Conservation (phyloP, 2,797 vertebrate species). For the Amazona ochrocephala region DNA sequence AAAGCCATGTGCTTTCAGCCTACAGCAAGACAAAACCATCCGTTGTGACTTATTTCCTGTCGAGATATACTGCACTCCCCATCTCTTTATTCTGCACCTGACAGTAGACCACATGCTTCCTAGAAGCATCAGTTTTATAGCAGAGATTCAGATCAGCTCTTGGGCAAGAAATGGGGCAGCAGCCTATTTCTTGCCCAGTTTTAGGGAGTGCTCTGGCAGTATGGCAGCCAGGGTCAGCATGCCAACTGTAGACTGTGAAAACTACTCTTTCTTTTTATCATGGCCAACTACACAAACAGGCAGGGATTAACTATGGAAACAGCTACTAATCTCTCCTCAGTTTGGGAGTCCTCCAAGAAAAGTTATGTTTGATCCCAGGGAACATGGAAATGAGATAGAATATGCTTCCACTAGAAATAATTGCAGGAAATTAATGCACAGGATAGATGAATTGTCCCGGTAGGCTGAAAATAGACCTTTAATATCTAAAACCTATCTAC, state of each 20-base stretch:
- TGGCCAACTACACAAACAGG: neutral
- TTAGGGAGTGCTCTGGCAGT: neutral
- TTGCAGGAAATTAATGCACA: fast-evolving
- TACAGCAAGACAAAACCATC: fast-evolving
- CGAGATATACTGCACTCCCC: fast-evolving
- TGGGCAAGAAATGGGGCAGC: neutral
- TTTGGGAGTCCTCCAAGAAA: neutral
- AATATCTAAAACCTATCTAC: neutral
- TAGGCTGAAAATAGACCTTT: neutral
- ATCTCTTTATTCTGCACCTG: neutral
- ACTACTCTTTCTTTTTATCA: neutral
- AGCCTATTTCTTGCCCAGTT: neutral
- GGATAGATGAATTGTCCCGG: neutral
- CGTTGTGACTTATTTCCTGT: neutral
- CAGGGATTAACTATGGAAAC: neutral
- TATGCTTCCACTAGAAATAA: neutral
- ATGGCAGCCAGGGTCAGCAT: neutral
- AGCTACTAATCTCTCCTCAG: neutral
- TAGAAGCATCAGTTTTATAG: neutral
- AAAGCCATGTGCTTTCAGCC: neutral
- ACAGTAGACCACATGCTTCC: fast-evolving
- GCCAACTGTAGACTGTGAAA: neutral
- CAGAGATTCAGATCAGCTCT: neutral
- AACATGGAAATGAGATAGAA: neutral
- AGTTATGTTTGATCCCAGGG: neutral